Percentiles rank a stretch among this genome's conserved stretches.
Evolutionary conservation across 2,797 vertebrate species (phyloP).

Genomic region (Lepus townsendii): DNA sequence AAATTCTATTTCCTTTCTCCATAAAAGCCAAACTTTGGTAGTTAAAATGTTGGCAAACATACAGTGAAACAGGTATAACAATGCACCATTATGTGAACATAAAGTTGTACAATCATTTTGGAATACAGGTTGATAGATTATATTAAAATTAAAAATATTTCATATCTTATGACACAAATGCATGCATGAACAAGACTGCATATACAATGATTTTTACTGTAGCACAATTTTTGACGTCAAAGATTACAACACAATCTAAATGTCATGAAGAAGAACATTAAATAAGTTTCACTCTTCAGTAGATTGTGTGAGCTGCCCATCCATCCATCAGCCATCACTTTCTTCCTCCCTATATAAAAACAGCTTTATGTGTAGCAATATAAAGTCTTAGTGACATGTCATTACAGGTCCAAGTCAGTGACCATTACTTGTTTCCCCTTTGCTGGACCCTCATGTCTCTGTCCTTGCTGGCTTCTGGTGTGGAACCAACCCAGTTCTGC

Average conservation of each 20-base stretch:
- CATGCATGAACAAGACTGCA: background rate
- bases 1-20: background rate
- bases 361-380: background rate
- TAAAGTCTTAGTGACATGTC: background rate
- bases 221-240: background rate
- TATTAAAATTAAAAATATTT: background rate
- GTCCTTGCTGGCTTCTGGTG: background rate
- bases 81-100: background rate
- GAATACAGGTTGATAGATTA: background rate
- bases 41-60: background rate
- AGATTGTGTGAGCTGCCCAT: background rate
- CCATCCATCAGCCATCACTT: background rate
- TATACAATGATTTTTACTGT: background rate
- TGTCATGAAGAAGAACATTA: slow-evolving; percentile 11
- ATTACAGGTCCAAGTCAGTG: background rate
- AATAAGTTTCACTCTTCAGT: background rate
- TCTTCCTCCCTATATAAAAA: background rate
- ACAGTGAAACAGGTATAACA: background rate
- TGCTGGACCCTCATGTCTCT: background rate
- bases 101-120: background rate
- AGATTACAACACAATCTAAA: slow-evolving; percentile 11
- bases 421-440: background rate
- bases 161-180: background rate
- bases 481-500: background rate
- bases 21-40: background rate